Conservation (phyloP, 2,113 vertebrate genomes). For the Callorhinus ursinus region DNA sequence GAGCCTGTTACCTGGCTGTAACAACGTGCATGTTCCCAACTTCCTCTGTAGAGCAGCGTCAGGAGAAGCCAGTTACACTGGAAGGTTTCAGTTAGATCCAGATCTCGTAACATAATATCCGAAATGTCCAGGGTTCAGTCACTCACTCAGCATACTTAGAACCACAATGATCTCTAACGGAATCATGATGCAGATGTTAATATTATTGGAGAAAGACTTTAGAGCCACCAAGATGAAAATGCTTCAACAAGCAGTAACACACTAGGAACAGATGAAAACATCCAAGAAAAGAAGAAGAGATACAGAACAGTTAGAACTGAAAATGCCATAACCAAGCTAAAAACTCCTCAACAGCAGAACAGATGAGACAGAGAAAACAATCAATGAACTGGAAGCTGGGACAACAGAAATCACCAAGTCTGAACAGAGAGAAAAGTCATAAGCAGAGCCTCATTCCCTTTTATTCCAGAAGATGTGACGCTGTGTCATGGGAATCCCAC, state of each 20-base stretch:
- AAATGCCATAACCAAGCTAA: neutral
- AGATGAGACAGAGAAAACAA: neutral
- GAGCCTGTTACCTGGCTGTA: too few relatives aligned
- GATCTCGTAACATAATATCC: too few relatives aligned
- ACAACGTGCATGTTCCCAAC: neutral
- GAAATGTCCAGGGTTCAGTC: neutral
- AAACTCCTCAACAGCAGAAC: neutral
- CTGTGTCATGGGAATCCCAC: rapidly evolving
- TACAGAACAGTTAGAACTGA: neutral
- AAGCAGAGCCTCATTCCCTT: neutral
- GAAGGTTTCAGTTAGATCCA: neutral
- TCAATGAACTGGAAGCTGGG: neutral
- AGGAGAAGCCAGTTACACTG: neutral
- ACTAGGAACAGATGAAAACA: neutral
- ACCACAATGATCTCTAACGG: neutral
- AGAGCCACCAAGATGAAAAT: neutral
- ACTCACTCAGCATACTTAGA: neutral
- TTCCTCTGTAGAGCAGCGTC: neutral
- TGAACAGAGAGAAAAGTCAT: neutral
- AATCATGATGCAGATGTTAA: neutral
- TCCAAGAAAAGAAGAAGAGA: neutral
- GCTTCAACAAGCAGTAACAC: too few relatives aligned
- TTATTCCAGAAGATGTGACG: neutral
- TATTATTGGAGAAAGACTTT: neutral
- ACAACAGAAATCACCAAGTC: neutral